Evolutionary conservation across 1,140 invertebrate species (phyloP), one percentile per base, ranked within the genome.

Genomic region (Neuroterus valhalla): DNA sequence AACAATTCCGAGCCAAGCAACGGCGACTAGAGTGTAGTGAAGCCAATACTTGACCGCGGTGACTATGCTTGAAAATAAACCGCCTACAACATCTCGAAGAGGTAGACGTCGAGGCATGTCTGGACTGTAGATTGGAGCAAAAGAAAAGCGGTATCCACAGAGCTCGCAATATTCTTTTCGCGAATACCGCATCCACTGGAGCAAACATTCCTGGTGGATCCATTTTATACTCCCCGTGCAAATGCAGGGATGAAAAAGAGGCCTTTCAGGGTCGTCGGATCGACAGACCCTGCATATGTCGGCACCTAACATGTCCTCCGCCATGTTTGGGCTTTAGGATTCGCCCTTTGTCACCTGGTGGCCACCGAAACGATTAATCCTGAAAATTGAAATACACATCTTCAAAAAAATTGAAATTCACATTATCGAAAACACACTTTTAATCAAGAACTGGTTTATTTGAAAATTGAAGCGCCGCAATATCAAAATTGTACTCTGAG

Each of bases 181-280:
- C 55, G 97, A 99, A 89, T 99, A 99, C 71, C 95, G 92, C 94
- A 96, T 96, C 96, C 96, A 96, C 89, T 96, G 96, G 75, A 96
- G 93, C 43, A 96, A 90, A 87, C 95, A 97, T 84, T 96, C 95
- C 88, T 99, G 98, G 89, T 99, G 98, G 62, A 99, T 99, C 92
- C 96, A 99, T 91, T 99, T 99, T 75, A 99, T 99, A 77, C 96
- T 98, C 52, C 98, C 98, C 12, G 98, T 99, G 88, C 98, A 99
- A 68, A 99, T 98, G 90, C 98, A 99, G 0, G 98, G 98, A 91
- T 99, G 97, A 88, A 98, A 99, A 3, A 99, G 90, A 0, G 96
- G 97, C 78, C 96, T 92, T 77, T 97, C 96, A 11, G 94, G 91
- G 45, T 95, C 97, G 87, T 99, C 98, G 77, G 96, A 98, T 75